Evolutionary conservation across 2,888 invertebrate species (phyloP), one percentile per base, ranked within the genome.

Genomic region (Lithodes maja): DNA sequence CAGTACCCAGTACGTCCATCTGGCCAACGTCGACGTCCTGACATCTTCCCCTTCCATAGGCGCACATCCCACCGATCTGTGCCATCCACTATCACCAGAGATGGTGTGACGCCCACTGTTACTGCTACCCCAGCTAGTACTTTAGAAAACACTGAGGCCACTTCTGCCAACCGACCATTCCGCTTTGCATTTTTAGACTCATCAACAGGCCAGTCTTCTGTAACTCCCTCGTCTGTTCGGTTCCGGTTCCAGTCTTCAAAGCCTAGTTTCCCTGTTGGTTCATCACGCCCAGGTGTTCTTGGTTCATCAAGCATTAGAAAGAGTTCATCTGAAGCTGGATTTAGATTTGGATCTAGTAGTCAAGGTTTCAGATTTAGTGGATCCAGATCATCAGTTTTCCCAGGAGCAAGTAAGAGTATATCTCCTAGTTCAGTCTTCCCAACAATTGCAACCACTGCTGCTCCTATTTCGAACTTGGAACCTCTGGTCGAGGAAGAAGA

Each of bases 1-100:
- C 15, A 74, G n/a, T 83, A 78, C 78, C 78, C 78, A 71, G 55
- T 71, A 17, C 89, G 85, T 9, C 52, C 52, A 17, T 15, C 69
- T 53, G 77, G 84, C 15, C 71, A 55, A 15, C 78, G 86, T 12
- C 75, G 83, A 61, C 78, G 91, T 2, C 90, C 90, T 15, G 91
- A 91, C 79, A 74, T 91, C 50, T 50, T 90, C 2, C 83, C 80
- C n/a, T 89, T 91, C 77, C 55, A 88, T 12, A 88, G 86, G 50
- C 84, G 91, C 50, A 84, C 91, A 75, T 81, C 86, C 3, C 33
- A 78, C 71, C 85, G 83, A 2, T 80, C 78, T 12, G 15, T 53
- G 12, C 68, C 89, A 9, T 78, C 69, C 3, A 87, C 90, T n/a
- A 68, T 81, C 49, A 86, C 90, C 7, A 85, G 80, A 61, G 83